Base-by-base conservation (phyloP, 1,140 invertebrate genomes). In the Trialeurodes vaporariorum region DNA sequence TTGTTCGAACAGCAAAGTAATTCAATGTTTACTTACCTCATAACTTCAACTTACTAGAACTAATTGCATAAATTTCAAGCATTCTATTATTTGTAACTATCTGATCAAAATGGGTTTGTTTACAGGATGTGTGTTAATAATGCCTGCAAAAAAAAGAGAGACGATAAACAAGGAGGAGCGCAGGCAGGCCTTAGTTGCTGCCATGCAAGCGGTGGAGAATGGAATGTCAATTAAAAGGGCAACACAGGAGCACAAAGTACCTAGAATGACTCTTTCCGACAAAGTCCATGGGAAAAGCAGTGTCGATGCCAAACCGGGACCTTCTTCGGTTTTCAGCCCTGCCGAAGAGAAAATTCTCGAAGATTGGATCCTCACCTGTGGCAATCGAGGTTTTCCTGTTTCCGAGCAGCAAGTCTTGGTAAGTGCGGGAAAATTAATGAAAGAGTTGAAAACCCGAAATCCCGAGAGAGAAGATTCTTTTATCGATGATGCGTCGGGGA, bases 401-500 rank as follows among this genome's bases (percentile, higher is more conserved):
- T 9, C 5, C 17, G 34, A 49, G 5, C 5, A 49, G 17, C 34
- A 49, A 49, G 5, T 49, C 17, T 17, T 49, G 5, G 17, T 49
- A 5, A 49, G 34, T 49, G 34, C 34, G 5, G 34, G 34, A 49
- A 49, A 49, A 49, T 49, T 9, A 9, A 49, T 49, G 5, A 17
- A 49, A 49, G 34, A 49, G 17, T 49, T 49, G 34, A 49, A 49
- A 49, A 49, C 5, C 5, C 5, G 17, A 49, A 49, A 49, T 49
- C 34, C 34, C n/a, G n/a, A n/a, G n/a, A n/a, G n/a, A n/a, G n/a
- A n/a, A n/a, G n/a, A n/a, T n/a, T n/a, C n/a, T n/a, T 63, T 76
- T 71, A 70, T 65, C 63, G 67, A 75, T 68, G 74, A 74, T 67
- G 65, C 58, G 25, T 73, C 76, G 13, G 74, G 75, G 1, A 70